Conservation (phyloP, 2,113 vertebrate genomes). For the Thermophis baileyi region DNA sequence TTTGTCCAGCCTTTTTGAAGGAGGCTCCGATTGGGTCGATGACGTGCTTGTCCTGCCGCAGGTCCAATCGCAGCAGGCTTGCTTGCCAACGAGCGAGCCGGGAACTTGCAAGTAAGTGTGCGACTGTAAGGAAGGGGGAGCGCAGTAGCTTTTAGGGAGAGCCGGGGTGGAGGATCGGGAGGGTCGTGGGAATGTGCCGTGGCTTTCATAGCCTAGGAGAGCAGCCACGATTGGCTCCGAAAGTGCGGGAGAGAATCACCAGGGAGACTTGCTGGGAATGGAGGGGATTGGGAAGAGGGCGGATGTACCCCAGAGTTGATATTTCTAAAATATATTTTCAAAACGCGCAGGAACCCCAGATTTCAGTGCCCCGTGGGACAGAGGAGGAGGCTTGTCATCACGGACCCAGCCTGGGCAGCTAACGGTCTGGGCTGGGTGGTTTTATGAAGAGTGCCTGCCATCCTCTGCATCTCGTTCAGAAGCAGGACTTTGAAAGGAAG, state of each 20-base stretch:
- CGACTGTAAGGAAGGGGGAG: background rate
- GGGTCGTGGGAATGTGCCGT: background rate
- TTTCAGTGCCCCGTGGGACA: background rate
- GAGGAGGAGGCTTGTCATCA: background rate
- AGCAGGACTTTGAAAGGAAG: background rate
- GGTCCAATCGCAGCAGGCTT: background rate
- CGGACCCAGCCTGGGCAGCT: background rate
- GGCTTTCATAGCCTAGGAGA: background rate
- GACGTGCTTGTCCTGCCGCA: background rate
- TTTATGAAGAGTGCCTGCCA: background rate
- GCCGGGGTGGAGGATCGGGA: background rate
- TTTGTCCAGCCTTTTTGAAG: background rate
- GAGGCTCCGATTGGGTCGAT: background rate
- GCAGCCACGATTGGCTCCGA: background rate
- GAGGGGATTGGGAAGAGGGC: background rate
- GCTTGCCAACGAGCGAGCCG: conserved; percentile 23
- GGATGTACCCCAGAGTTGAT: background rate
- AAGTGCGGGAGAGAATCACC: background rate
- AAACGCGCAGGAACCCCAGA: background rate
- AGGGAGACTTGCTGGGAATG: background rate
- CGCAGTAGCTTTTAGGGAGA: background rate
- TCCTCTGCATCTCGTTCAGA: background rate
- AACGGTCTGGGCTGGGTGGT: background rate
- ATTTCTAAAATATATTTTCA: background rate
- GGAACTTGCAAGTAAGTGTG: conserved; percentile 34